Evolutionary conservation across 2,888 invertebrate species (phyloP).

Genomic region (Spilosoma lubricipeda): DNA sequence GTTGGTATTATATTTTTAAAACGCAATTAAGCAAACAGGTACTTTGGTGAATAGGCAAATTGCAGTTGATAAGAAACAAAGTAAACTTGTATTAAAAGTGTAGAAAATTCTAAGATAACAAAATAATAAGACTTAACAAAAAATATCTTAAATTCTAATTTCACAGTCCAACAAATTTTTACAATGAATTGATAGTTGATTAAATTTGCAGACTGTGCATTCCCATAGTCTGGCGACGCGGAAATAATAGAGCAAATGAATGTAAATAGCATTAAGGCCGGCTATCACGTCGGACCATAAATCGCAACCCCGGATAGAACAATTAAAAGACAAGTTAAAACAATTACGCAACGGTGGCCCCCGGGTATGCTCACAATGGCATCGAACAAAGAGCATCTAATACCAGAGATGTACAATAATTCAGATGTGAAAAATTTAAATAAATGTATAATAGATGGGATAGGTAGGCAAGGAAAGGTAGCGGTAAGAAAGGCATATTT

Average conservation of each 20-base stretch:
- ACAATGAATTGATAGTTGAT: conserved; percentile 72
- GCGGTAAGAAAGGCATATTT: not conserved
- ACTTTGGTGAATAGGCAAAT: not conserved
- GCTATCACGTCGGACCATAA: conserved; percentile 84
- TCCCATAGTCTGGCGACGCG: conserved; percentile 79
- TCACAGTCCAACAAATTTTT: conserved; percentile 66
- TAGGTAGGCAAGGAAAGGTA: too few relatives aligned
- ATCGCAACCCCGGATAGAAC: conserved; percentile 83
- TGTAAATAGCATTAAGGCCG: conserved; percentile 76
- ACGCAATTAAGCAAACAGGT: not conserved
- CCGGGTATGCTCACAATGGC: conserved; percentile 75
- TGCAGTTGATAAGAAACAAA: not conserved
- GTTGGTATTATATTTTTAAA: conserved; percentile 11
- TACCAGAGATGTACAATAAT: conserved; percentile 20
- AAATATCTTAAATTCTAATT: conserved; percentile 57
- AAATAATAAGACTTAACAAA: conserved; percentile 14
- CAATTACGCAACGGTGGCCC: conserved; percentile 84
- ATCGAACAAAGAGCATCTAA: conserved; percentile 57
- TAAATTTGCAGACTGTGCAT: conserved; percentile 78
- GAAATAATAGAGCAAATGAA: conserved; percentile 83
- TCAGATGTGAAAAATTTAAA: conserved; percentile 1
- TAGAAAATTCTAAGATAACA: conserved; percentile 8
- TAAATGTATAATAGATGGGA: not conserved
- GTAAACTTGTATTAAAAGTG: not conserved
- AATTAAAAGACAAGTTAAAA: conserved; percentile 86